These are phyloP conservation scores for Ariopsis seemanni DNA, from an alignment of 2,113 vertebrate genomes.

Conservation along the genomic window DNA sequence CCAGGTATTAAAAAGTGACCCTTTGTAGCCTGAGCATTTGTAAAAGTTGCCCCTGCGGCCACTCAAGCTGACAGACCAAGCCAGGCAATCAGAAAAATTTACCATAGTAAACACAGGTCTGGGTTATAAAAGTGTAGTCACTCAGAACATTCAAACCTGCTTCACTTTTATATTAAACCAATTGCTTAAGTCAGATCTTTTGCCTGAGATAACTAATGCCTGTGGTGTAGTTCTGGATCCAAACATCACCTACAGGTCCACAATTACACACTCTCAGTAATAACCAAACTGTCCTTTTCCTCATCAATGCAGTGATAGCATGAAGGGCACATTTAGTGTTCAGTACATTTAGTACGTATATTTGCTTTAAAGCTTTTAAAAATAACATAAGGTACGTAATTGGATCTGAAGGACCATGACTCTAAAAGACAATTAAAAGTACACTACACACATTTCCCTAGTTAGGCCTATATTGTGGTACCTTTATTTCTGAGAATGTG, in stretches of 20 bases:
- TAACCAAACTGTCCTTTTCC: not conserved
- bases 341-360: not conserved
- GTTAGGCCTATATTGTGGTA: not conserved
- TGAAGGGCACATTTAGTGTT: not conserved
- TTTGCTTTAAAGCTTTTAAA: not conserved
- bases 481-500: not conserved
- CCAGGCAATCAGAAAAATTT: not conserved
- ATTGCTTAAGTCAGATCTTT: not conserved
- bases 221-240: not conserved
- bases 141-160: no score
- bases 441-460: not conserved
- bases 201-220: no score
- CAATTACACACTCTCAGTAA: not conserved
- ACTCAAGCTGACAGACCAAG: not conserved
- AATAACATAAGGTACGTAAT: not conserved
- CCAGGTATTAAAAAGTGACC: not conserved
- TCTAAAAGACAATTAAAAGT: not conserved
- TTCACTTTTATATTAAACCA: not conserved
- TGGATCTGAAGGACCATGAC: not conserved
- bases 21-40: not conserved
- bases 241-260: not conserved
- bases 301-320: not conserved
- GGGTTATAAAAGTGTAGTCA: not conserved
- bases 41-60: not conserved
- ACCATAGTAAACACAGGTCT: not conserved